A percentile compares a stretch with the other conserved stretches of the same genome.
These are phyloP conservation scores for Drosophila yakuba DNA, from an alignment of 1,140 invertebrate genomes.

Conservation along the genomic window DNA sequence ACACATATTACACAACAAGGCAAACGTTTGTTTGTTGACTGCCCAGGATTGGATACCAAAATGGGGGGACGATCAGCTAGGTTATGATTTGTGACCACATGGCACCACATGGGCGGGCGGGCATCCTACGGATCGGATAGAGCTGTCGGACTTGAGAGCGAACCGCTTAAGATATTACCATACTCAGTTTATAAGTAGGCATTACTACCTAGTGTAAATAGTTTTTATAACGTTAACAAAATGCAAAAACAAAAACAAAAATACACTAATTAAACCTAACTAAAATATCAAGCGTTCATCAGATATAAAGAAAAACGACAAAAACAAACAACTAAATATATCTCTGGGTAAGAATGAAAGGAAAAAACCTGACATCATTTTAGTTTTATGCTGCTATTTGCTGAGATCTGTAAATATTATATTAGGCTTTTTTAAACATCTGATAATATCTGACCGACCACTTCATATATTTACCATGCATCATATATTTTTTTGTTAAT, in stretches of 20 bases:
- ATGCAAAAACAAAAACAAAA: slow-evolving; percentile 36
- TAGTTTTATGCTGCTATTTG: slow-evolving; percentile 13
- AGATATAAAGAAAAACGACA: background rate
- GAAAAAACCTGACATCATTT: slow-evolving; percentile 13
- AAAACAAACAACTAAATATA: background rate
- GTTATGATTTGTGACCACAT: slow-evolving; percentile 6
- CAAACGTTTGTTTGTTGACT: slow-evolving; percentile 33
- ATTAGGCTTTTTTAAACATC: slow-evolving; percentile 33
- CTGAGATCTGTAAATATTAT: slow-evolving; percentile 28
- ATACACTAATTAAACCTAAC: slow-evolving; percentile 18
- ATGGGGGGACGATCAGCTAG: slow-evolving; percentile 5
- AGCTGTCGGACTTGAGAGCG: slow-evolving; percentile 16
- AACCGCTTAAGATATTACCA: slow-evolving; percentile 79
- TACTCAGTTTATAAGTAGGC: slow-evolving; percentile 72
- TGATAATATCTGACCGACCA: slow-evolving; percentile 11
- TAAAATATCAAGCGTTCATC: slow-evolving; percentile 19
- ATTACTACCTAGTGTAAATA: slow-evolving; percentile 66
- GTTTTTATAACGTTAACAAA: slow-evolving; percentile 59
- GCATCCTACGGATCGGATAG: slow-evolving; percentile 15
- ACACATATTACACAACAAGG: slow-evolving; percentile 15
- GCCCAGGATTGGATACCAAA: slow-evolving; percentile 20
- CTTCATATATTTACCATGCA: slow-evolving; percentile 30
- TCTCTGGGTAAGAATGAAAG: background rate
- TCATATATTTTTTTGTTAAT: slow-evolving; percentile 6
- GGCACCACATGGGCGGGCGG: slow-evolving; percentile 10